Percentiles rank a stretch among this genome's conserved stretches.
Conservation (phyloP, 2,797 vertebrate species). For the Bucorvus abyssinicus region DNA sequence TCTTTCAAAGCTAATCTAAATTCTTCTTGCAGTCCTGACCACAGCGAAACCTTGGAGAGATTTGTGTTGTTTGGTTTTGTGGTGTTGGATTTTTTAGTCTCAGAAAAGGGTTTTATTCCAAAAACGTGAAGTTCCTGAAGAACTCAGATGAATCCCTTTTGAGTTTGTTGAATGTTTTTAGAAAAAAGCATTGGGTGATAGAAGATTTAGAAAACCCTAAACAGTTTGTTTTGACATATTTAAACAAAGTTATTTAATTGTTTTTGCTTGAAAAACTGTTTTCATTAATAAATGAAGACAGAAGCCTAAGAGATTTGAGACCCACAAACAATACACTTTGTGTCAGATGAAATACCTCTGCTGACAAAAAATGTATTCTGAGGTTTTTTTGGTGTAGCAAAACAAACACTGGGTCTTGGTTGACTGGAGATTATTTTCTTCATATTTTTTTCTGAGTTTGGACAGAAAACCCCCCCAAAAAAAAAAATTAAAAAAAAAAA, state of each 20-base stretch:
- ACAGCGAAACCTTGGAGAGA: background rate
- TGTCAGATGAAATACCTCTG: slow-evolving; percentile 37
- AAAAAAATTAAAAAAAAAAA: background rate
- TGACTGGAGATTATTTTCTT: background rate
- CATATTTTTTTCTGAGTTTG: background rate
- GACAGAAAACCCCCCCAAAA: background rate
- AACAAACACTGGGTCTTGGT: slow-evolving; percentile 1
- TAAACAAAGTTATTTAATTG: background rate
- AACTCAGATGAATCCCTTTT: background rate
- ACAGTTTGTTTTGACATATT: slow-evolving; percentile 21
- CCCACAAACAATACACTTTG: background rate
- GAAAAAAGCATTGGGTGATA: background rate
- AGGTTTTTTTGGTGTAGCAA: slow-evolving; percentile 42
- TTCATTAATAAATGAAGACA: slow-evolving; percentile 38
- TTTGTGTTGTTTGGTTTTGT: background rate
- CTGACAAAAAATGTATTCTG: slow-evolving; percentile 12
- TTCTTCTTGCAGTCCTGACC: background rate
- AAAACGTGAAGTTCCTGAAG: background rate
- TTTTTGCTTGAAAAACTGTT: slow-evolving; percentile 14
- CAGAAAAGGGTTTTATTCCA: background rate
- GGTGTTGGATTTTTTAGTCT: background rate
- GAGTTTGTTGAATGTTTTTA: background rate
- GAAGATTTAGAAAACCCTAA: slow-evolving; percentile 5
- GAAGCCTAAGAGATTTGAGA: slow-evolving; percentile 2
- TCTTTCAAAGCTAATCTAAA: background rate